Base-by-base conservation (phyloP, 1,140 invertebrate genomes). In the Anastatus disparis region DNA sequence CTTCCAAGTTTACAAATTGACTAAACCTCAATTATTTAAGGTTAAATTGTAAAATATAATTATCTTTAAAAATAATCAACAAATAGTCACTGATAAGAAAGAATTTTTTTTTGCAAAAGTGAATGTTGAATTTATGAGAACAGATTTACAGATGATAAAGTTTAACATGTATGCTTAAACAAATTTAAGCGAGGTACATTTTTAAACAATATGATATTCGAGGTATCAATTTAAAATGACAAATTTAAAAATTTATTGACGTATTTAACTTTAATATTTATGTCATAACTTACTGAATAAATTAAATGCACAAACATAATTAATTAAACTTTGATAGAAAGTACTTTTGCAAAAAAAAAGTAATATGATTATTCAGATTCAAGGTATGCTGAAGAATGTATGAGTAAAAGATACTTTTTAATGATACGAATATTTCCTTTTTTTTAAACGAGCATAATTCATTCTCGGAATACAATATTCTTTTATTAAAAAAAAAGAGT, bases 191-290 rank as follows among this genome's bases (percentile, higher is more conserved):
- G 52, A 55, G 27, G 27, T 31, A 27, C 52, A 17, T 29, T 29
- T 31, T 31, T 55, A 31, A 55, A 55, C 27, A 27, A 29, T 29
- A 46, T 20, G 22, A 15, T 22, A 22, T 15, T n/a, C 27, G 26
- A 55, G 31, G 31, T 12, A 29, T 55, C 31, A 29, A 29, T 29
- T 8, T 29, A 55, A 26, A 55, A 1, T 17, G 15, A 8, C 26
- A 29, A 31, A 17, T 10, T 55, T 35, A 3, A 20, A 56, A 24
- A 58, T 15, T 1, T 29, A 17, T 31, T 12, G 12, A 17, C 2
- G 24, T 58, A 10, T 40, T 58, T 58, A 3, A 40, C 38, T 58
- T 35, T 58, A 22, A 40, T 58, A 31, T 58, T 58, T 58, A 40
- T 17, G 17, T 10, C 20, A 40, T 22, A 38, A 4, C 20, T 24